These are phyloP conservation scores for Abscondita cerata DNA, from an alignment of 2,888 invertebrate genomes.

Conservation along the genomic window DNA sequence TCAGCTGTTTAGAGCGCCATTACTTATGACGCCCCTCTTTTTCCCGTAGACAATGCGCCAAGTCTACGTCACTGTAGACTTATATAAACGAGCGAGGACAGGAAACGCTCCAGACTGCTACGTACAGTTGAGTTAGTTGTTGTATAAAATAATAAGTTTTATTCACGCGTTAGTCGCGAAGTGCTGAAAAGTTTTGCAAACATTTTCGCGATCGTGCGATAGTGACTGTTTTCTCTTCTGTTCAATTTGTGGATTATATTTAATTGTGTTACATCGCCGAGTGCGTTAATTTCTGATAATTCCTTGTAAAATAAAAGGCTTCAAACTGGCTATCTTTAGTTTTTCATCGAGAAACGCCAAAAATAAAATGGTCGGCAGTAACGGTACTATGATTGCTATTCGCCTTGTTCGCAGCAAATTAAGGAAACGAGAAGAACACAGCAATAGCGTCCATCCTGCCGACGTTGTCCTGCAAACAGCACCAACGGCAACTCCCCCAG, in stretches of 20 bases:
- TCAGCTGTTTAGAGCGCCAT: slow-evolving; percentile 42
- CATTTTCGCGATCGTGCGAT: background rate
- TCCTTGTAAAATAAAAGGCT: slow-evolving; percentile 18
- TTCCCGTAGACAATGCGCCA: slow-evolving; percentile 25
- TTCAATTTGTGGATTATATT: background rate
- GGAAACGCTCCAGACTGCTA: slow-evolving; percentile 43
- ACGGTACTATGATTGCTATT: slow-evolving; percentile 86
- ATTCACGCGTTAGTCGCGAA: background rate
- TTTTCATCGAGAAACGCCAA: slow-evolving; percentile 49
- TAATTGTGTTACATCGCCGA: background rate
- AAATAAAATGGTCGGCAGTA: slow-evolving; percentile 78
- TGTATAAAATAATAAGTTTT: too few species aligned
- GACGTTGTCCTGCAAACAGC: slow-evolving; percentile 69
- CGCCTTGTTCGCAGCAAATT: slow-evolving; percentile 92
- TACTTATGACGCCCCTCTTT: slow-evolving; percentile 33
- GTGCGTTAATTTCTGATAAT: too few species aligned
- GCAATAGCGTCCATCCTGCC: slow-evolving; percentile 73
- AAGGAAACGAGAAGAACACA: slow-evolving; percentile 83
- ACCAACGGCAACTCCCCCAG: slow-evolving; percentile 54
- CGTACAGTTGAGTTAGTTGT: background rate
- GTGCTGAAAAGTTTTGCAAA: background rate
- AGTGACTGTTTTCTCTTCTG: too few species aligned
- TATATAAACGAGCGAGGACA: slow-evolving; percentile 35
- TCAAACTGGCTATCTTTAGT: slow-evolving; percentile 58
- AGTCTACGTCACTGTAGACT: slow-evolving; percentile 31